Evolutionary conservation across 2,797 vertebrate genomes (phyloP), one percentile per base, ranked within the genome.

Genomic region (Chelmon rostratus): DNA sequence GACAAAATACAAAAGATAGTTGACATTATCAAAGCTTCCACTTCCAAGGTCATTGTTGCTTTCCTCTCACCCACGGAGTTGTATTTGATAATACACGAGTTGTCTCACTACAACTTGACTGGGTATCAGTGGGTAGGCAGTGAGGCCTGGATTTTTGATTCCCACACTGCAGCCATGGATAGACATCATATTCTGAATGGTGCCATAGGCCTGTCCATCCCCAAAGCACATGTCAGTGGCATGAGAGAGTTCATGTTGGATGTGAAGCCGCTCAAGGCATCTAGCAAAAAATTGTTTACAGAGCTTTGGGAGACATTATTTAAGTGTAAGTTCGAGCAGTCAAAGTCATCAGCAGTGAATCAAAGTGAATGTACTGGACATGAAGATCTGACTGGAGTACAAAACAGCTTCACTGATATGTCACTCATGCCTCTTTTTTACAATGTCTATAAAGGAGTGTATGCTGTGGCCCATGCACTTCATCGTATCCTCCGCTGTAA

Each of bases 391-490:
- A 58, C 9, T 58, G 33, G 10, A 37, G 56, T 58, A 5, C 52
- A 91, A 33, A 93, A 89, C 81, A 68, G 66, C 16, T 94, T 89
- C 69, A 93, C 90, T 65, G 93, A 95, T 58, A 91, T 93, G 56
- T 37, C 56, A 2, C 56, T 58, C 33, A 58, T 58, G 56, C 56
- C 56, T 1, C 37, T 58, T 0, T 58, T 58, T 58, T 37, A 58
- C 5, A 58, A 58, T 58, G 33, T 58, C 0, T 58, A 58, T 21
- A 58, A 58, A 58, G 56, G 56, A 13, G 56, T 95, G 7, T 95
- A 94, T 76, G 93, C 94, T 40, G 84, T 93, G 65, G 94, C 94
- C 12, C 92, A 95, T 57, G 86, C 92, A 11, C 85, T 95, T 47
- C 93, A 95, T 58, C 28, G 1, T 28, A 28, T 44, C 28, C 86